Evolutionary conservation across 2,888 invertebrate species (phyloP), one percentile per base, ranked within the genome.

Genomic region (Volucella inflata): DNA sequence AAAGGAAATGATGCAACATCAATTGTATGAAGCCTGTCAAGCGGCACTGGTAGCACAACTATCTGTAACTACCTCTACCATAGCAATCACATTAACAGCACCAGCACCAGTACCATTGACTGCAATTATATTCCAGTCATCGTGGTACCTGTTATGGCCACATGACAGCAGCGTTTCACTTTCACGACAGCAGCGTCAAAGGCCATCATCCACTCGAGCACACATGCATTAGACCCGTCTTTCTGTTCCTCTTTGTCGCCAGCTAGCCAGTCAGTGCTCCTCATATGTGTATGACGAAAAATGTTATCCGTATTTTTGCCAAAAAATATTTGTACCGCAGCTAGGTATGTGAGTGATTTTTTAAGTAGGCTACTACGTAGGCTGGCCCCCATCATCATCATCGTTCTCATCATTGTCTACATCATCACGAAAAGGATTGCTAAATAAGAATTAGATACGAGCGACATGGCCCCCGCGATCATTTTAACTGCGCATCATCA

Each of bases 1-100:
- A 85, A 62, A 85, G 85, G 85, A 85, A 85, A 68, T 85, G 85
- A 85, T 85, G 85, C 80, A 85, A 85, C 72, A 62, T 51, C 85
- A 72, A 85, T 85, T 85, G 85, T 85, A 81, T 38, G 80, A 68
- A 72, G 72, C 80, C 67, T 85, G 85, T 85, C 85, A 85, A 85
- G 67, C 85, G 85, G 80, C 80, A 85, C 30, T 30, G 30, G 4
- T 2, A 30, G 30, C 84, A 85, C 76, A n/a, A 51, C 16, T 68
- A 48, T 50, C 55, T 74, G 51, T 74, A 30, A 30, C 74, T 53
- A 68, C 78, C 64, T 59, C 68, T 51, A 51, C 55, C 38, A 44
- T 17, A 30, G 30, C 6, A 30, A 30, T 4, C 6, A 30, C 30
- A 30, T 30, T n/a, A 16, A 38, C 53, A 62, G 36, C 48, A 40